phyloP scores from a whole-genome alignment of 2,113 vertebrate species.

The Noctilio leporinus region DNA sequence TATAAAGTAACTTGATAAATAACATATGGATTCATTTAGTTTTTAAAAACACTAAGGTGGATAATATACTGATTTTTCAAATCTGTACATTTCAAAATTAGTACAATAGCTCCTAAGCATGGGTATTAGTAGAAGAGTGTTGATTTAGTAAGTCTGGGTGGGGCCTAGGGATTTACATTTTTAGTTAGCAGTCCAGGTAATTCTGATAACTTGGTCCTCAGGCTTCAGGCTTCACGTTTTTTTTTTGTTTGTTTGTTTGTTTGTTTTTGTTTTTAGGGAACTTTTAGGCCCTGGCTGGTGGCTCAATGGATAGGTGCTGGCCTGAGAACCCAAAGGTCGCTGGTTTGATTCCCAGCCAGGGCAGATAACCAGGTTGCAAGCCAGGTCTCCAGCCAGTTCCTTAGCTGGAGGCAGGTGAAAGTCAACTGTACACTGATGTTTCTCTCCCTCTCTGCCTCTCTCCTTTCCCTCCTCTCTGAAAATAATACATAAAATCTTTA shows the following conservation, averaged over 20 bases:
- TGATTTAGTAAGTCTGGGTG: not conserved
- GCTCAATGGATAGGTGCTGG: too few relatives aligned
- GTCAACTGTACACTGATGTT: too few relatives aligned
- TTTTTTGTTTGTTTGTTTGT: not conserved
- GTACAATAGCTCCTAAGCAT: not conserved
- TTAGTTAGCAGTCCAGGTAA: not conserved
- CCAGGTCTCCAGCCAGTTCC: too few relatives aligned
- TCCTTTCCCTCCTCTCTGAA: too few relatives aligned
- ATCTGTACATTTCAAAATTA: not conserved
- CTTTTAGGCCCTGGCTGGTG: too few relatives aligned
- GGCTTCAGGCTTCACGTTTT: not conserved
- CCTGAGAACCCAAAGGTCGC: too few relatives aligned
- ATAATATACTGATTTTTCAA: not conserved
- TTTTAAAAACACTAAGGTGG: not conserved
- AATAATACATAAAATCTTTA: too few relatives aligned
- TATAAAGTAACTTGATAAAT: conserved; percentile 1
- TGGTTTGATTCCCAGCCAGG: too few relatives aligned
- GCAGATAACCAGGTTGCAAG: too few relatives aligned
- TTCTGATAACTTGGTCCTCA: not conserved
- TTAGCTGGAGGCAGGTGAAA: too few relatives aligned
- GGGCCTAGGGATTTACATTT: not conserved
- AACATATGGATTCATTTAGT: not conserved
- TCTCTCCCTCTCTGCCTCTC: too few relatives aligned
- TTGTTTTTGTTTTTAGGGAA: too few relatives aligned
- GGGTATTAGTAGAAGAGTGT: not conserved